These are phyloP conservation scores for Synergus japonicus DNA, from an alignment of 2,888 invertebrate species.

Conservation along the genomic window DNA sequence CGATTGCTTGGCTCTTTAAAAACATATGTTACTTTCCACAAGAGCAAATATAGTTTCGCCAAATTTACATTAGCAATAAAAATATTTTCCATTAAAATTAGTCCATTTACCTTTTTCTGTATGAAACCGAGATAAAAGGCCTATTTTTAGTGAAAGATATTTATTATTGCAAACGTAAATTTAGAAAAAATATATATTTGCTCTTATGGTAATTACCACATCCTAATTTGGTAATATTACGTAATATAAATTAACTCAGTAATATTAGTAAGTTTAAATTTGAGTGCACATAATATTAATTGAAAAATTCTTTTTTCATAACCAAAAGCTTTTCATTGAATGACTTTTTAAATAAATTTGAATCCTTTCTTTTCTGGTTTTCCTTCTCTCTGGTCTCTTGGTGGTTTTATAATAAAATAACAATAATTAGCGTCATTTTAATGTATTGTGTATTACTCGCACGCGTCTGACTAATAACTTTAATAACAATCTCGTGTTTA, in stretches of 20 bases:
- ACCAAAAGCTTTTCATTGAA: background rate
- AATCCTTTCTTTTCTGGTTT: background rate
- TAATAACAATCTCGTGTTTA: conserved; percentile 42
- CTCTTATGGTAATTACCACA: too few species aligned
- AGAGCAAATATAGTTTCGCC: too few species aligned
- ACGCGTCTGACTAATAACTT: conserved; percentile 38
- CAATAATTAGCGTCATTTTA: conserved; percentile 15
- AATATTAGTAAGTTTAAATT: background rate
- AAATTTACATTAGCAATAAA: too few species aligned
- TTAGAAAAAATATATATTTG: too few species aligned
- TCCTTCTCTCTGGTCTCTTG: background rate
- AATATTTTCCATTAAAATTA: too few species aligned
- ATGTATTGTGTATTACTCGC: conserved; percentile 29
- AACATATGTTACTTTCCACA: too few species aligned
- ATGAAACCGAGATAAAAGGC: too few species aligned
- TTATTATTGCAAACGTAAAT: too few species aligned
- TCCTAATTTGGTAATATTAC: background rate
- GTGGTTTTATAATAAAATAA: conserved; percentile 30
- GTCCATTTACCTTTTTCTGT: too few species aligned
- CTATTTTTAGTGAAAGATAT: too few species aligned
- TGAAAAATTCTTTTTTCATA: background rate
- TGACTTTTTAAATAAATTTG: background rate
- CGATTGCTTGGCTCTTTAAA: background rate
- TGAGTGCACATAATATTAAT: background rate
- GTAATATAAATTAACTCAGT: background rate